Base-by-base conservation (phyloP, 2,113 vertebrate species). In the Peromyscus polionotus region DNA sequence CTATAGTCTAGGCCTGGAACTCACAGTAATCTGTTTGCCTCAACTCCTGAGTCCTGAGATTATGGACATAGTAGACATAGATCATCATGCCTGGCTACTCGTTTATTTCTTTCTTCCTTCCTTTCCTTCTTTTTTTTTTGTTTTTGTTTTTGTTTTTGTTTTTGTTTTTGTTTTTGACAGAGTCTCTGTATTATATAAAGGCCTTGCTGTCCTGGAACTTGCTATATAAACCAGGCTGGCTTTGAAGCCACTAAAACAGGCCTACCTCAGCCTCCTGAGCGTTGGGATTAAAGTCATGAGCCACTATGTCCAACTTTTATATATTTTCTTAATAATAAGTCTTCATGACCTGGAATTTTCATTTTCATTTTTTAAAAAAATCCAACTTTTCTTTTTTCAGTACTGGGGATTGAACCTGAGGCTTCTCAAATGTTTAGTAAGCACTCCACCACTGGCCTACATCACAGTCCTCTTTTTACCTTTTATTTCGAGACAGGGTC, bases 131-230 rank as follows among this genome's bases (percentile, higher is more conserved):
- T 72, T 1, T 3, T 8, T 2, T 5, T 12, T 9, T 39, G 11
- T 3, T 3, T 75, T 11, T 1, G 9, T 10, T 2, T 11, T 5
- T 42, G 22, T 10, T 2, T 73, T 5, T 77, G 3, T 26, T 51
- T 17, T 24, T 51, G 13, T 2, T 48, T 14, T 33, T 33, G 42
- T 17, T 86, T 2, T 19, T 24, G 65, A 68, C 45, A 70, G 31
- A 0, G 6, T 86, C 42, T 67, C 42, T 54, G 11, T 59, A 14
- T 61, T 39, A 61, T 26, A 5, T n/a, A 51, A 51, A 26, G 54
- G 19, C 16, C 54, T 13, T 10, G 6, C 6, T 84, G 22, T 42
- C n/a, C 81, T 84, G 59, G 83, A 65, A 45, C 61, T 45, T 85
- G n/a, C 42, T 68, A 4, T 72, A 22, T 16, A 39, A 33, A 13